Base-by-base conservation (phyloP, 2,888 invertebrate species). In the Phrixothrix hirtus region DNA sequence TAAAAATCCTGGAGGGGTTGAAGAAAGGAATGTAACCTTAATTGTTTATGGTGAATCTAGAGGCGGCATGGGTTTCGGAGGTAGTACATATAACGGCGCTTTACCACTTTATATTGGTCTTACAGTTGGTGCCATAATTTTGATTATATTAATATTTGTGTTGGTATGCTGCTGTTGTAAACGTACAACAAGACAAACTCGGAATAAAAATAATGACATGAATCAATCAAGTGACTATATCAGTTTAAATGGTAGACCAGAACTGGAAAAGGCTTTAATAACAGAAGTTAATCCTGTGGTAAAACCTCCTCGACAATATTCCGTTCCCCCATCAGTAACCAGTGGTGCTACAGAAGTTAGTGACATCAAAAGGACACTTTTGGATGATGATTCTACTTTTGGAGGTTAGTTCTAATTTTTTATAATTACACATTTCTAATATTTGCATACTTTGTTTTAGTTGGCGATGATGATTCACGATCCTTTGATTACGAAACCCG, bases 251-350 rank as follows among this genome's bases (percentile, higher is more conserved):
- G 86, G 87, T 1, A 87, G 88, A 1, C 87, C 88, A 1, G 92
- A 92, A 70, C 89, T 91, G 80, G 90, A 91, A 70, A 92, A 92
- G 73, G 88, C 89, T 57, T 77, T 92, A 37, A 86, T 92, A 58
- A 88, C 89, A 1, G 88, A 90, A 41, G 89, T 91, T 16, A 91
- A 92, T 76, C 91, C 91, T 0, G 87, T 92, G 11, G 87, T 88
- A 50, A 92, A 92, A 68, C 89, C 91, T 0, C 89, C 90, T 2
- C 78, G 91, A 37, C 80, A 89, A 54, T 88, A 87, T 59, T 89
- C 90, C 52, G 83, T 83, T 45, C 87, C 88, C 13, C 81, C 83
- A 7, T 85, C 87, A 3, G 83, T 86, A 13, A 83, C 82, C 41
- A 85, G 84, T 57, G 88, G 87, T 43, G 87, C 83, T 11, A 89